Evolutionary conservation across 2,797 vertebrate species (phyloP), one percentile per base, ranked within the genome.

Genomic region (Alectoris magna): DNA sequence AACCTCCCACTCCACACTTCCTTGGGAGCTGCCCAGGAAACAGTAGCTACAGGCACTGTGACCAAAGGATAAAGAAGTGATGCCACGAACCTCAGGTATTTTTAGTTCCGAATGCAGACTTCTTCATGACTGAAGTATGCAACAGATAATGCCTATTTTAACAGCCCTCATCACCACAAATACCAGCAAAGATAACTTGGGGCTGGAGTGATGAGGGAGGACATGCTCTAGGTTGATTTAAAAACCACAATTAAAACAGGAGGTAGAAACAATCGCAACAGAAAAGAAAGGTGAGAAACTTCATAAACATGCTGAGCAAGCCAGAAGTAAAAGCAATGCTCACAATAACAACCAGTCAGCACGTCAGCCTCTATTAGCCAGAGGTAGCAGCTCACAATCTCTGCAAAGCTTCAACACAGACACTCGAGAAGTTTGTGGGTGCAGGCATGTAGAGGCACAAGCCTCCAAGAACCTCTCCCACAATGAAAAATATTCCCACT

Each of bases 381-480:
- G 5, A 18, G 34, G 2, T 31, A 68, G 44, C 21, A 71, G 38
- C 26, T 24, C 2, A 70, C 56, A 38, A 44, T 22, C 10, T 67
- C 43, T 34, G 22, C 22, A 21, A 26, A 72, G 43, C 59, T 70
- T 39, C 14, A 34, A 34, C 10, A 9, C n/a, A 60, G 51, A 34
- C 21, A 31, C 1, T 26, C 51, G 51, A 26, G 18, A 62, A 46
- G 23, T 23, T 0, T 13, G 0, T 26, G 48, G 5, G 3, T 4
- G 16, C 27, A 53, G 34, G 27, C 34, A 5, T 34, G 26, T 49
- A 78, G 67, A 39, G 9, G 18, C 27, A 73, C 9, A 24, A 41
- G 13, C 4, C 7, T 23, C 41, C 51, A 5, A 44, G 34, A 75
- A 18, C 5, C 14, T 36, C n/a, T 64, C 48, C 72, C 48, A 12